Conservation (phyloP, 2,113 vertebrate genomes). For the Agelaius tricolor region DNA sequence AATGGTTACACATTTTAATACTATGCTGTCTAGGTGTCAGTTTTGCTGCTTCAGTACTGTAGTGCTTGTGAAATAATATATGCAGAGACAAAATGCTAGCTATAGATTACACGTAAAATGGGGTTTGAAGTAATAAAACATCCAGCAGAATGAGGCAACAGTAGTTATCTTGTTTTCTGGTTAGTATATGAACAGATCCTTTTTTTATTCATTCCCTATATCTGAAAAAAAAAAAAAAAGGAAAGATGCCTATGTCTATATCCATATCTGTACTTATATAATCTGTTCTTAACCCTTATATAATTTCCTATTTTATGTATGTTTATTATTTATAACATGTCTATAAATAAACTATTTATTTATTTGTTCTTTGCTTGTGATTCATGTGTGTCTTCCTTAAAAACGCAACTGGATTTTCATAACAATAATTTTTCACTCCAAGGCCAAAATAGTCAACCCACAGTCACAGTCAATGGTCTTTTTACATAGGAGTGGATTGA, state of each 20-base stretch:
- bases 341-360: neutral
- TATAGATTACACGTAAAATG: neutral
- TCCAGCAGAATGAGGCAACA: neutral
- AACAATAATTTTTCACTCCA: neutral
- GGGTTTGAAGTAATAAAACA: neutral
- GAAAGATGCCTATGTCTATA: neutral
- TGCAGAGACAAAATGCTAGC: neutral
- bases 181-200: accelerated
- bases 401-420: neutral
- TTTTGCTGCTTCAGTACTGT: neutral
- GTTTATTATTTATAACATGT: neutral
- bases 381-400: neutral
- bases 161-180: neutral
- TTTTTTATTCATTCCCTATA: neutral
- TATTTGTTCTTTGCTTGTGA: neutral
- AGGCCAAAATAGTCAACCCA: neutral
- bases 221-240: neutral
- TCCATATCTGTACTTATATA: neutral
- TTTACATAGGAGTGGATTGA: neutral
- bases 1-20: conserved; percentile 16
- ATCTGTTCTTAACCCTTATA: neutral
- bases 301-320: neutral
- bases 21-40: neutral
- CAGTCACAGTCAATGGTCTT: neutral
- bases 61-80: neutral